These are phyloP conservation scores for Medauroidea extradentata DNA, from an alignment of 1,140 invertebrate genomes.

Conservation along the genomic window DNA sequence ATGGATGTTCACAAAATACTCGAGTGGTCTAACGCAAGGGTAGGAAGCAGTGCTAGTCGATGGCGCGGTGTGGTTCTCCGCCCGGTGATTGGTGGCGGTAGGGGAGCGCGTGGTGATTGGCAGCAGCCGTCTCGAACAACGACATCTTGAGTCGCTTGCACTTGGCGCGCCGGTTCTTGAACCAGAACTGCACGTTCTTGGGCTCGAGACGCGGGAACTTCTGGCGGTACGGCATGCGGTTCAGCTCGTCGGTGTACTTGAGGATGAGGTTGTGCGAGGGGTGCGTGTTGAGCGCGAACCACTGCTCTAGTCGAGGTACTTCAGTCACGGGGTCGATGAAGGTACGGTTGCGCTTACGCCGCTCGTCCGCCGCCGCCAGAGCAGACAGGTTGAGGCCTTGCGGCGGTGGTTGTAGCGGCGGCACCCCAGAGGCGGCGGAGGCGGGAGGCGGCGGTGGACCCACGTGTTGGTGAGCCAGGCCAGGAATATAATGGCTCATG, in stretches of 20 bases:
- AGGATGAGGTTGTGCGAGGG: constrained; percentile 94
- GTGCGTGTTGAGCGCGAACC: constrained; percentile 97
- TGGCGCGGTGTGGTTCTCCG: too few relatives aligned
- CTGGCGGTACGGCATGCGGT: constrained; percentile 89
- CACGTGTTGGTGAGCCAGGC: constrained; percentile 24
- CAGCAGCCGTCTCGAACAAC: constrained; percentile 52
- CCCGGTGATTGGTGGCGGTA: not conserved
- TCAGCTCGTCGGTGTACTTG: constrained; percentile 94
- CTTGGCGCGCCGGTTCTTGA: constrained; percentile 94
- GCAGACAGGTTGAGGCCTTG: constrained; percentile 27
- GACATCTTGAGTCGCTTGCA: constrained; percentile 91
- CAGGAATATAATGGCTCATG: constrained; percentile 81
- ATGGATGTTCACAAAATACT: too few relatives aligned
- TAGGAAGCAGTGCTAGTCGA: too few relatives aligned
- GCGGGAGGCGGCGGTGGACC: constrained; percentile 1
- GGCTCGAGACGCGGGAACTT: constrained; percentile 95
- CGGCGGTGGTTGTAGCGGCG: too few relatives aligned
- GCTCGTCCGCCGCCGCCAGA: constrained; percentile 59
- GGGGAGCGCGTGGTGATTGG: not conserved
- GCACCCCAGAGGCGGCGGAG: constrained; percentile 1
- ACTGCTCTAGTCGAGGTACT: constrained; percentile 92
- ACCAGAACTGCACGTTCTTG: constrained; percentile 97
- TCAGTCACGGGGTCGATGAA: constrained; percentile 98
- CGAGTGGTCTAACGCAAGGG: too few relatives aligned
- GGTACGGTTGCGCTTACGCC: constrained; percentile 91